A percentile compares a stretch with the other conserved stretches of the same genome.
Conservation (phyloP, 2,888 invertebrate species). For the Zhuqinia jingwanae region DNA sequence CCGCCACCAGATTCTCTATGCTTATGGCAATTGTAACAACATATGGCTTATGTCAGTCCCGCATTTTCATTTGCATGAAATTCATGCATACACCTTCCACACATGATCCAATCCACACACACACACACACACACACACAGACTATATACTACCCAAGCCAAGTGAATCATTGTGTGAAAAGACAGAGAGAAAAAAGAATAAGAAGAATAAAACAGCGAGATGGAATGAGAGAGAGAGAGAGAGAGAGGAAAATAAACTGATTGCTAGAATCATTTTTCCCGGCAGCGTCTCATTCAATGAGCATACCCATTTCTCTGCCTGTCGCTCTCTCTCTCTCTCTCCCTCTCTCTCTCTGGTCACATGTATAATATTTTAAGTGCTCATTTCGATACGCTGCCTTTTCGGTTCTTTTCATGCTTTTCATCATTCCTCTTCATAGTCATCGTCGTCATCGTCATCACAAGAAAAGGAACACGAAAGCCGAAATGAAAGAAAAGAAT, state of each 20-base stretch:
- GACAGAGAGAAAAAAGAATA: too few relatives aligned
- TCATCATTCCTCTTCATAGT: conserved; percentile 53
- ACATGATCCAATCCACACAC: too few relatives aligned
- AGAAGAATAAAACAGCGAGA: conserved; percentile 5
- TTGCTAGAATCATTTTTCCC: conserved; percentile 7
- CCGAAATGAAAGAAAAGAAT: conserved; percentile 16
- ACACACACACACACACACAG: too few relatives aligned
- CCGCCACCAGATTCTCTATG: neutral
- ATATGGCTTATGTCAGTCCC: conserved; percentile 23
- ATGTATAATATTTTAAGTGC: too few relatives aligned
- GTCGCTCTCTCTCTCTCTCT: too few relatives aligned
- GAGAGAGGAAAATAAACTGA: conserved; percentile 1
- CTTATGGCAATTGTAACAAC: too few relatives aligned
- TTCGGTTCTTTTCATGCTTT: conserved; percentile 51
- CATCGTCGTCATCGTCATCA: too few relatives aligned
- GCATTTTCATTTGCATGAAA: neutral
- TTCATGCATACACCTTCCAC: conserved; percentile 1
- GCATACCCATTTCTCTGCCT: too few relatives aligned
- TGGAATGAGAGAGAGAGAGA: too few relatives aligned
- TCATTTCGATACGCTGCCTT: conserved; percentile 52
- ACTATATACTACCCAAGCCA: too few relatives aligned
- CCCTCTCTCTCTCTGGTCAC: too few relatives aligned
- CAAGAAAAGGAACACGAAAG: too few relatives aligned
- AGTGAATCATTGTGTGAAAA: conserved; percentile 44
- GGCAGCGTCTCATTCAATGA: neutral